These are phyloP conservation scores for Apogon talboti DNA, from an alignment of 2,797 vertebrate genomes.

Conservation along the genomic window DNA sequence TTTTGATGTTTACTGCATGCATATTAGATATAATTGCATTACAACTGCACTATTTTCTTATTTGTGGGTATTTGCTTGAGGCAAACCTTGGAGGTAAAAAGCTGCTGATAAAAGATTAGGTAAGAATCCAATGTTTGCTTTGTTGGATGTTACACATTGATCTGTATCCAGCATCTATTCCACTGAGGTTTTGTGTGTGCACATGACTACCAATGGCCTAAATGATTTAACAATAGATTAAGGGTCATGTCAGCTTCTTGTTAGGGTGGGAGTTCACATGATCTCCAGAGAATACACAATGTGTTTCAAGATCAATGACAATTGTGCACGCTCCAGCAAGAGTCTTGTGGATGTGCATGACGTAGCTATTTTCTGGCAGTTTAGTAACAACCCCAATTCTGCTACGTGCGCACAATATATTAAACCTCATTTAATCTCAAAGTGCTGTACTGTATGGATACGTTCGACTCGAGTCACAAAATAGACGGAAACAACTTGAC, in stretches of 20 bases:
- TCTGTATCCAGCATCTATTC: not conserved
- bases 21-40: too few species aligned
- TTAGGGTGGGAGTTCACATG: conserved; percentile 13
- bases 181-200: not conserved
- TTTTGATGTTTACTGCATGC: too few species aligned
- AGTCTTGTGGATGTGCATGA: conserved; percentile 12
- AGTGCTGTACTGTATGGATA: conserved; percentile 9
- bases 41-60: too few species aligned
- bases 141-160: not conserved
- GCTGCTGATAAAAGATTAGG: too few species aligned
- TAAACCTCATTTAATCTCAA: conserved; percentile 9
- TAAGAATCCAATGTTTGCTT: too few species aligned
- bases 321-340: conserved; percentile 15
- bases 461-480: conserved; percentile 20
- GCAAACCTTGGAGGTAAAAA: too few species aligned
- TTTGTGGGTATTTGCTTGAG: too few species aligned
- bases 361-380: conserved; percentile 5
- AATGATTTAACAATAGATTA: conserved; percentile 25
- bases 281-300: conserved; percentile 22
- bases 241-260: conserved; percentile 21
- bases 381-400: conserved; percentile 23
- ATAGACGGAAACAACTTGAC: conserved; percentile 22
- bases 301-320: conserved; percentile 43
- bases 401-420: conserved; percentile 12
- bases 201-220: not conserved